Conservation (phyloP, 1,140 invertebrate genomes). For the Octopus bimaculoides region DNA sequence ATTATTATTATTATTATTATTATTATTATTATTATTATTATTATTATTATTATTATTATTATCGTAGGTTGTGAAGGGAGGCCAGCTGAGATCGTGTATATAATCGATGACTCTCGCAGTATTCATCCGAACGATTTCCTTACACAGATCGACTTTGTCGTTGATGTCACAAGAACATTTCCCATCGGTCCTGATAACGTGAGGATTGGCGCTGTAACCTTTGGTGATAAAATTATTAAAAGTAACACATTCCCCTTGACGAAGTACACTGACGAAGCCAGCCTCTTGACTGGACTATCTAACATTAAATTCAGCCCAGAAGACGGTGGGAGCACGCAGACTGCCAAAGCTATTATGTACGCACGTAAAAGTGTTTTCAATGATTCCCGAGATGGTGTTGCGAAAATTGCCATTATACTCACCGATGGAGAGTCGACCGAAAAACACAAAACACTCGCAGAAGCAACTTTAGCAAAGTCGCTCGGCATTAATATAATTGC, state of each 20-base stretch:
- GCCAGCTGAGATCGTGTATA: constrained; percentile 38
- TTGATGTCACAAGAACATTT: constrained; percentile 31
- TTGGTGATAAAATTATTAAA: constrained; percentile 22
- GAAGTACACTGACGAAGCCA: constrained; percentile 12
- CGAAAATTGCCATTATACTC: constrained; percentile 34
- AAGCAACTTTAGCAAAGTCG: constrained; percentile 5
- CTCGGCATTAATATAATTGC: constrained; percentile 27
- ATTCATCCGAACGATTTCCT: constrained; percentile 38
- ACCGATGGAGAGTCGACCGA: constrained; percentile 40
- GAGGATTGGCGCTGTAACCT: constrained; percentile 31
- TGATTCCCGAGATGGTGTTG: constrained; percentile 19
- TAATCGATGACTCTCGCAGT: constrained; percentile 41
- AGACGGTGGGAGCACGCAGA: constrained; percentile 37
- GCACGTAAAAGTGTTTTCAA: constrained; percentile 25
- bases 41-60: too few species aligned
- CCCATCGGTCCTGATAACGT: constrained; percentile 26
- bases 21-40: too few species aligned
- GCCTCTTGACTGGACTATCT: not conserved
- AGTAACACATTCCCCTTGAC: constrained; percentile 31
- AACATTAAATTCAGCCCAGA: constrained; percentile 15
- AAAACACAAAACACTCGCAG: constrained; percentile 14
- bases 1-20: too few species aligned
- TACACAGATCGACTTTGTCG: constrained; percentile 34
- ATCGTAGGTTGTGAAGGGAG: constrained; percentile 24
- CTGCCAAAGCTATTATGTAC: constrained; percentile 28